Evolutionary conservation across 2,797 vertebrate species (phyloP).

Genomic region (Cryptoblepharus egeriae): DNA sequence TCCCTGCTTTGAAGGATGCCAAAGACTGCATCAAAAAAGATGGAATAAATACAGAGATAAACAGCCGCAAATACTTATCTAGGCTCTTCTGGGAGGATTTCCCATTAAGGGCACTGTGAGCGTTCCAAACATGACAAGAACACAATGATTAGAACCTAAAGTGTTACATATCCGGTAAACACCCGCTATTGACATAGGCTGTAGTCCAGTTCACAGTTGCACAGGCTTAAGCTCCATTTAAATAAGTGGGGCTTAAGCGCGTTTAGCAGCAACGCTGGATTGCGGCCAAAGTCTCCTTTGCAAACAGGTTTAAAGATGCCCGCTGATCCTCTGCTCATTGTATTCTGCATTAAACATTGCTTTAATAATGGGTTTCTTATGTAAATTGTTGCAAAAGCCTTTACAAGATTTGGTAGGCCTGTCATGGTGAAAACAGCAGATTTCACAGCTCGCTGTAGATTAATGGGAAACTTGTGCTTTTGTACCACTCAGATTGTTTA

Average conservation of each 20-base stretch:
- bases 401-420: background rate
- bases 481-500: background rate
- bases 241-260: constrained; percentile 31
- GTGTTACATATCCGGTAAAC: constrained; percentile 16
- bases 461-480: background rate
- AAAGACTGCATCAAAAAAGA: constrained; percentile 1
- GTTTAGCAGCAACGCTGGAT: constrained; percentile 25
- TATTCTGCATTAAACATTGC: background rate
- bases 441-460: background rate
- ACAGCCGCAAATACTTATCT: background rate
- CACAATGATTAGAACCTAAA: background rate
- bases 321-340: background rate
- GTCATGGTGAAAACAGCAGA: background rate
- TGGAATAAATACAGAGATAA: constrained; percentile 3
- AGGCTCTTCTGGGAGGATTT: background rate
- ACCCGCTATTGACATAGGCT: constrained; percentile 13
- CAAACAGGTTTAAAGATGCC: constrained; percentile 29
- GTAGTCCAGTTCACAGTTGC: constrained; percentile 35
- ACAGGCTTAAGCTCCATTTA: constrained; percentile 32
- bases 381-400: background rate
- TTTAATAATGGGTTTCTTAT: constrained; percentile 20
- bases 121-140: constrained; percentile 8
- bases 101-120: background rate
- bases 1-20: background rate
- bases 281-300: constrained; percentile 9